Base-by-base conservation (phyloP, 2,113 vertebrate genomes). In the Delphinapterus leucas region DNA sequence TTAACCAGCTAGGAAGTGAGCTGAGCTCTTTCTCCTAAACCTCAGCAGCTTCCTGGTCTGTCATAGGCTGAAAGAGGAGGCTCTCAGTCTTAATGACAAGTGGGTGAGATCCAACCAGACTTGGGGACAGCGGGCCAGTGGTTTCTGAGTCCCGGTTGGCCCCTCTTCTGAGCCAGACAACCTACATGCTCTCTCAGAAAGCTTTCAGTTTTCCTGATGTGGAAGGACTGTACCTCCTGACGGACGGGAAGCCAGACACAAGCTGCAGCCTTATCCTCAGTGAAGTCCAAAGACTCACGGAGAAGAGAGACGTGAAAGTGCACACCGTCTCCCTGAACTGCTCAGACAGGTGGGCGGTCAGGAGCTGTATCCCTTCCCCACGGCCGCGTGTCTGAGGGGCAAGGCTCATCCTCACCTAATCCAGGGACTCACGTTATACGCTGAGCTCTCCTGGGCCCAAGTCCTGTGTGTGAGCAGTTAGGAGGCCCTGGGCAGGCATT, bases 171-270 rank as follows among this genome's bases (percentile, higher is more conserved):
- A 38, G 36, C 55, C 6, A 33, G 47, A 87, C 44, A 2, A 2
- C 31, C 53, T 9, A 11, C 87, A 41, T 55, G 84, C 36, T 87
- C 97, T 98, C 98, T 84, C 98, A 99, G 99, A 98, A 98, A 71
- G 99, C 98, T 17, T 97, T 99, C 95, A 67, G 93, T 90, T 98
- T 99, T 60, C 98, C 79, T 1, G 98, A 97, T 21, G 74, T 98
- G 3, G 97, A 99, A 90, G 99, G 98, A 47, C 38, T 99, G 10
- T 99, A 99, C 81, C 91, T 99, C 68, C 93, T 99, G 96, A 99
- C 99, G 0, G 99, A 99, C 1, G 99, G 99, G 82, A 99, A 98
- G 96, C 98, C 99, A 6, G 99, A 99, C 95, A 98, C 98, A 44
- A 99, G 99, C 90, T 98, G 98, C 97, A 98, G 88, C 94, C 95